Evolutionary conservation across 2,113 vertebrate species (phyloP).

Genomic region (Apus apus): DNA sequence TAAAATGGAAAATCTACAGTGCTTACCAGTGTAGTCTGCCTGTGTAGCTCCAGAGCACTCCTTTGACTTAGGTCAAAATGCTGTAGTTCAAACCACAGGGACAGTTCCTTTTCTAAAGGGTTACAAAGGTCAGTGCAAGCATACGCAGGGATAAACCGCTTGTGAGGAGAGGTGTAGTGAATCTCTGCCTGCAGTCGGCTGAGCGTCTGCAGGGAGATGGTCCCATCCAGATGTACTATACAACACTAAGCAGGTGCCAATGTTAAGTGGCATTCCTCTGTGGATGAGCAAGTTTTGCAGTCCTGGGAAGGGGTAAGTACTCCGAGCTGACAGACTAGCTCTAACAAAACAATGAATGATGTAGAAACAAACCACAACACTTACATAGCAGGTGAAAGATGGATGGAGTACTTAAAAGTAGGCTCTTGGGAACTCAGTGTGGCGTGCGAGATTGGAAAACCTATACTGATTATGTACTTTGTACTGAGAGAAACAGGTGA

Average conservation of each 20-base stretch:
- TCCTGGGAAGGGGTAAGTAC: neutral
- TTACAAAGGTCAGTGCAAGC: neutral
- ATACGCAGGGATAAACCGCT: neutral
- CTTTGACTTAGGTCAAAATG: neutral
- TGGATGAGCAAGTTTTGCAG: neutral
- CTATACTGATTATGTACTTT: neutral
- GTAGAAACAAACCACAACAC: slow-evolving; percentile 1
- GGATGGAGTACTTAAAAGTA: slow-evolving; percentile 34
- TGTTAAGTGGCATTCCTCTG: neutral
- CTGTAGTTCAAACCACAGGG: neutral
- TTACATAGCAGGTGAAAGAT: slow-evolving; percentile 51
- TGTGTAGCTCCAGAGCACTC: neutral
- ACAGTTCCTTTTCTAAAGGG: neutral
- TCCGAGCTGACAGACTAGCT: slow-evolving; percentile 1
- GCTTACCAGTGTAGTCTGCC: neutral
- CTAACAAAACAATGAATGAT: slow-evolving; percentile 1
- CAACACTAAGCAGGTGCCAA: neutral
- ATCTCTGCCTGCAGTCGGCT: neutral
- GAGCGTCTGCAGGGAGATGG: neutral
- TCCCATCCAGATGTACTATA: neutral
- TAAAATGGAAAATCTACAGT: neutral
- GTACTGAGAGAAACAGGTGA: slow-evolving; percentile 36
- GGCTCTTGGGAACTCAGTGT: neutral
- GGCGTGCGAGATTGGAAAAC: neutral
- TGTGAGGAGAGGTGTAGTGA: neutral